A percentile compares a stretch with the other conserved stretches of the same genome.
Conservation (phyloP, 2,888 invertebrate species). For the Caenorhabditis wallacei region DNA sequence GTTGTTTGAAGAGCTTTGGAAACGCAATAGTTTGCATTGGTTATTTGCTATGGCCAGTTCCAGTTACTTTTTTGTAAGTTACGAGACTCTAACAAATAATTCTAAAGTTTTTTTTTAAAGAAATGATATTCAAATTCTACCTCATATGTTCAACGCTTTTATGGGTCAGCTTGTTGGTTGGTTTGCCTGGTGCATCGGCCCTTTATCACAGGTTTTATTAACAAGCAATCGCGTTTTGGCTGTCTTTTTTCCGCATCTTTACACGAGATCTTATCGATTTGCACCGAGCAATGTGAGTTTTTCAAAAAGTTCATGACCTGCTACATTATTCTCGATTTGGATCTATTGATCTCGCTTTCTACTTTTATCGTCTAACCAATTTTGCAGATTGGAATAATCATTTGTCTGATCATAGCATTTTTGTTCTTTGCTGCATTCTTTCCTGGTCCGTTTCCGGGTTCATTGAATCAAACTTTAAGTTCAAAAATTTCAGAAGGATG, state of each 20-base stretch:
- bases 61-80: slow-evolving; percentile 43
- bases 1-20: slow-evolving; percentile 46
- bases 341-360: too few relatives aligned
- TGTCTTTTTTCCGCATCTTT: slow-evolving; percentile 45
- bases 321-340: too few relatives aligned
- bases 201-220: slow-evolving; percentile 48
- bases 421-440: slow-evolving; percentile 41
- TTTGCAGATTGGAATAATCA: slow-evolving; percentile 38
- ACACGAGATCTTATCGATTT: slow-evolving; percentile 26
- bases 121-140: too few relatives aligned
- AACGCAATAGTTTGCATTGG: slow-evolving; percentile 52
- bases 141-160: slow-evolving; percentile 49
- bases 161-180: slow-evolving; percentile 58
- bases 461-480: background rate
- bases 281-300: slow-evolving; percentile 44
- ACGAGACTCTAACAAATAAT: background rate
- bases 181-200: slow-evolving; percentile 56
- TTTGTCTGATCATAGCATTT: slow-evolving; percentile 21
- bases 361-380: background rate
- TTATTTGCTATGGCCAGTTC: slow-evolving; percentile 50
- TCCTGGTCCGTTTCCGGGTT: slow-evolving; percentile 16
- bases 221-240: slow-evolving; percentile 45
- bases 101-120: background rate
- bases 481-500: slow-evolving; percentile 47
- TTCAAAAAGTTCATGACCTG: background rate